Evolutionary conservation across 2,888 invertebrate species (phyloP), one percentile per base, ranked within the genome.

Genomic region (Ceraclea dissimilis): DNA sequence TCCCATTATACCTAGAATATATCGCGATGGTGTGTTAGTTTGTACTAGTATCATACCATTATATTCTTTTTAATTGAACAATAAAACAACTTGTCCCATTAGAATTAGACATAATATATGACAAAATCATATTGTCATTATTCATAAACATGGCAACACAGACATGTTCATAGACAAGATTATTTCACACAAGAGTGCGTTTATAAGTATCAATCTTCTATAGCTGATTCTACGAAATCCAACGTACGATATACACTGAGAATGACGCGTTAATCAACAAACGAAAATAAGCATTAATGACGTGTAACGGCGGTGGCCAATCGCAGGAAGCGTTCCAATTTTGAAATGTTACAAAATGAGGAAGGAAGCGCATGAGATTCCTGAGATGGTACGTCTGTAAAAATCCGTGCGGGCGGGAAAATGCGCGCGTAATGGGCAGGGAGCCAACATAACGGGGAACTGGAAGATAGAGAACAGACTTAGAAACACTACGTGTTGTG

Each of bases 311-410:
- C 39, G 39, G 39, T 39, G 39, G 13, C n/a, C 16, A 16, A n/a
- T 39, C 13, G 39, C 39, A 39, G 39, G 39, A 39, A 39, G 16
- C 39, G 39, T 39, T 39, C 39, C 39, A 39, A 39, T 39, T 39
- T 39, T 39, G 39, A 39, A 39, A 39, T 39, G 39, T 39, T 39
- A 39, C 39, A 39, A 39, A 39, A 39, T 39, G 39, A 46, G 46
- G 46, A 46, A 46, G 46, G 46, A 46, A 46, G 46, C 46, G 46
- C 46, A 19, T 20, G 20, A 46, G 20, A 46, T 46, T 46, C 46
- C 46, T 19, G 19, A 19, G 20, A 46, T 20, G 16, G 46, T 39
- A 20, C 46, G 46, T 46, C 46, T 46, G 46, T 46, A 46, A 46
- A 46, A 46, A 46, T 20, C 46, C 20, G 20, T 11, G 19, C 46